Conservation (phyloP, 2,888 invertebrate species). For the Nowickia ferox region DNA sequence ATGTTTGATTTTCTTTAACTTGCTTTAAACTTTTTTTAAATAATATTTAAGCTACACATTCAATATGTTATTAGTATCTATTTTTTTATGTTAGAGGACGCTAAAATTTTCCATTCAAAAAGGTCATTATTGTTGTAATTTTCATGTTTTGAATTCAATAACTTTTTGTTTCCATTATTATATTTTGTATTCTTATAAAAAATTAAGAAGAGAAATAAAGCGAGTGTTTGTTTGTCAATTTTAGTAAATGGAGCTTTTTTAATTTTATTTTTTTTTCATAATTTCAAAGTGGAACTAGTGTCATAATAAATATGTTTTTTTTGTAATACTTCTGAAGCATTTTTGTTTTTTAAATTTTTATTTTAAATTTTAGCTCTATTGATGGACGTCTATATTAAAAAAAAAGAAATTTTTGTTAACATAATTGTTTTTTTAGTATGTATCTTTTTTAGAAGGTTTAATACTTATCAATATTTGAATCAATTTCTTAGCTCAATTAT, state of each 20-base stretch:
- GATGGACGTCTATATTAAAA: slow-evolving; percentile 69
- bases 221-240: slow-evolving; percentile 64
- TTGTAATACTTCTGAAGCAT: slow-evolving; percentile 69
- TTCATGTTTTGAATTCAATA: slow-evolving; percentile 32
- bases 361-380: slow-evolving; percentile 63
- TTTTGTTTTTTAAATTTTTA: slow-evolving; percentile 36
- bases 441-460: slow-evolving; percentile 35
- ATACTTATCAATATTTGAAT: slow-evolving; percentile 54
- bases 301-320: slow-evolving; percentile 39
- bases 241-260: slow-evolving; percentile 50
- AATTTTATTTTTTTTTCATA: slow-evolving; percentile 16
- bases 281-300: slow-evolving; percentile 65
- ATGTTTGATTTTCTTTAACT: slow-evolving; percentile 7
- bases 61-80: slow-evolving; percentile 52
- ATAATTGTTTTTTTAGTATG: slow-evolving; percentile 31
- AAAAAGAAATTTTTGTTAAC: slow-evolving; percentile 46
- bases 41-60: slow-evolving; percentile 68
- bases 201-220: slow-evolving; percentile 59
- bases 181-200: slow-evolving; percentile 34
- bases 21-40: slow-evolving; percentile 55
- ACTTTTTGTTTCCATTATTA: slow-evolving; percentile 20
- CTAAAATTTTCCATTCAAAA: slow-evolving; percentile 72
- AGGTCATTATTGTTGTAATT: slow-evolving; percentile 66
- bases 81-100: slow-evolving; percentile 67
- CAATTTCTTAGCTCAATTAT: slow-evolving; percentile 46